These are phyloP conservation scores for Acronicta aceris DNA, from an alignment of 2,888 invertebrate species.

Conservation along the genomic window DNA sequence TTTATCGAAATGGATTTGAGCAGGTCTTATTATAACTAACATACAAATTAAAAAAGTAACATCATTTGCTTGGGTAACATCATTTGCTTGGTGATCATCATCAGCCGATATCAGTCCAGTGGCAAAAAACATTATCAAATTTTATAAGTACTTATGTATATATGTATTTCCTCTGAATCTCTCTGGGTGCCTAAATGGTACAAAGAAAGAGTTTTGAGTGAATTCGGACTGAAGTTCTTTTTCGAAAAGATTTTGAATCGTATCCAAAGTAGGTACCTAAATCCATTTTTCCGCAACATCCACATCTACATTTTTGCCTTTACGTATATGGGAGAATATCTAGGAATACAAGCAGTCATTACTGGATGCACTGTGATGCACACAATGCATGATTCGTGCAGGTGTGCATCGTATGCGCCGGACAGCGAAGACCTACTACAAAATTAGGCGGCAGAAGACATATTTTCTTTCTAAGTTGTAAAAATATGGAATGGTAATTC, in stretches of 20 bases:
- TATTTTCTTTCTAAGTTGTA: slow-evolving; percentile 3
- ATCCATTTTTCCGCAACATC: slow-evolving; percentile 16
- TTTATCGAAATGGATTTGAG: slow-evolving; percentile 22
- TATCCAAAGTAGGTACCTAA: slow-evolving; percentile 17
- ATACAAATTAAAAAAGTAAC: too few species aligned
- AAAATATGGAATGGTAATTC: too few species aligned
- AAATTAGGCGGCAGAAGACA: slow-evolving; percentile 12
- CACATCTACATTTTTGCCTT: slow-evolving; percentile 29
- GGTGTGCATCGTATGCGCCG: slow-evolving; percentile 41
- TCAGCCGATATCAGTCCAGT: too few species aligned
- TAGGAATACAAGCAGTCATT: slow-evolving; percentile 52
- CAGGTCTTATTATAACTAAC: not conserved
- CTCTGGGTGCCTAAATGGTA: too few species aligned
- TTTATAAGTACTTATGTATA: too few species aligned
- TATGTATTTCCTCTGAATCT: too few species aligned
- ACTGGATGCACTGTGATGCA: slow-evolving; percentile 43
- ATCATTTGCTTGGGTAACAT: too few species aligned
- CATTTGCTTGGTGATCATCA: too few species aligned
- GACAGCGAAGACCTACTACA: slow-evolving; percentile 39
- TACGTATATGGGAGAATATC: slow-evolving; percentile 24
- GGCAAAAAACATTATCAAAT: too few species aligned
- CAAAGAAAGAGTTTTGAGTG: too few species aligned
- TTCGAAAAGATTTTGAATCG: slow-evolving; percentile 1
- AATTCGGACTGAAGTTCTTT: not conserved
- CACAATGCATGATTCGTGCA: slow-evolving; percentile 55